Conservation (phyloP, 2,888 invertebrate genomes). For the Synergus gifuensis region DNA sequence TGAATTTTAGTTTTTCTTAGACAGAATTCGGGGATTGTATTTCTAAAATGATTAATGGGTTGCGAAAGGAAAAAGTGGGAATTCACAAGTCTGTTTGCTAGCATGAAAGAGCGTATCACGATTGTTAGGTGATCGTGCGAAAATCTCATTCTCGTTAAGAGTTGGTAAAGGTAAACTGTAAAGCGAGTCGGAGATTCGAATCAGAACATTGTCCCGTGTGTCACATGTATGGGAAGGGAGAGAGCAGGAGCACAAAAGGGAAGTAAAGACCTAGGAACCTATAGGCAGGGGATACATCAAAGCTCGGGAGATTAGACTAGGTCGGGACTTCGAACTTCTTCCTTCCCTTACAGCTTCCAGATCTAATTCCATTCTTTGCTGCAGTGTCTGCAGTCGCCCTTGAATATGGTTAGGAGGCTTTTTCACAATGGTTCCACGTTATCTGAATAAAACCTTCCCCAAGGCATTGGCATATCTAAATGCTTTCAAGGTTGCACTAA, state of each 20-base stretch:
- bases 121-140: conserved; percentile 1
- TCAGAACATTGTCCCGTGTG: neutral
- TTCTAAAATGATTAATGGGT: neutral
- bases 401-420: neutral
- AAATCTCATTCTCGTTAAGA: conserved; percentile 12
- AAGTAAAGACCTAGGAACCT: neutral
- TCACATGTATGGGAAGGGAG: conserved; percentile 9
- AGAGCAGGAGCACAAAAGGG: conserved; percentile 6
- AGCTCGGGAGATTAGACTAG: neutral
- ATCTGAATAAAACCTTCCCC: conserved; percentile 18
- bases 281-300: no score
- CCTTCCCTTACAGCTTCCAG: neutral
- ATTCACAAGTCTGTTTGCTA: neutral
- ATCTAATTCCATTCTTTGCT: neutral
- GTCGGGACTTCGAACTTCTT: neutral
- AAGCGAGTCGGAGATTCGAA: neutral
- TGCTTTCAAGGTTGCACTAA: neutral
- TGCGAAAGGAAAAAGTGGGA: neutral
- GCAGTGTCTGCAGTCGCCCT: neutral
- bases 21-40: neutral
- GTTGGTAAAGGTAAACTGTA: conserved; percentile 5
- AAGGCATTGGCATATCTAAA: neutral
- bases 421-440: neutral
- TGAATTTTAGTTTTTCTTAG: no score
- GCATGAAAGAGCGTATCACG: conserved; percentile 6